Evolutionary conservation across 2,888 invertebrate species (phyloP), one percentile per base, ranked within the genome.

Genomic region (Mimumesa dahlbomi): DNA sequence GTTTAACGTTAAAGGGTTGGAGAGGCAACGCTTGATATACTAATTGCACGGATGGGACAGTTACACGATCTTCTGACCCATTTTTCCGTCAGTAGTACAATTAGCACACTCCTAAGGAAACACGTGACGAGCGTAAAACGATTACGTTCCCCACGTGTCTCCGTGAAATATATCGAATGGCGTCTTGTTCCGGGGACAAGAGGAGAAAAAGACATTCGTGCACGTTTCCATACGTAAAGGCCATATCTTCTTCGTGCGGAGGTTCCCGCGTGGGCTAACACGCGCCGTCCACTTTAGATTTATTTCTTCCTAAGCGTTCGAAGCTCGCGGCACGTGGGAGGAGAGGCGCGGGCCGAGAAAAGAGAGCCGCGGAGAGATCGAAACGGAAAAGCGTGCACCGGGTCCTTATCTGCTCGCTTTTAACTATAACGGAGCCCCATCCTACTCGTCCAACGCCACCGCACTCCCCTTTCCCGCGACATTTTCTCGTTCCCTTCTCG

Each of bases 241-340:
- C 29, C 38, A 18, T 34, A 36, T 38, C 42, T 45, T 22, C 40
- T 40, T 48, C 31, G 5, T 19, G 29, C 13, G 31, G 42, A 29
- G 66, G 62, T 54, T 57, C 40, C 25, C 56, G 69, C 69, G 69
- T 69, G 69, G 69, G 69, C 53, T 42, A 45, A 14, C 29, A 45
- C 29, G 53, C 18, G 19, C 42, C 59, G 78, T 75, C 70, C 71
- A 79, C 66, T 78, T 42, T 82, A 79, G 82, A 84, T 83, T 84
- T 84, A 85, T 84, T 82, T 81, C 83, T 82, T 83, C 81, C 80
- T 74, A 84, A 84, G 81, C 75, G 78, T 75, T 71, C 66, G 71
- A 79, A 72, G 70, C 52, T 52, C 52, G 52, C 13, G 36, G 40
- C 40, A 22, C 52, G 52, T 52, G 52, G 38, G 52, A 42, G 40